Evolutionary conservation across 2,888 invertebrate species (phyloP), one percentile per base, ranked within the genome.

Genomic region (Drosophila picticornis): DNA sequence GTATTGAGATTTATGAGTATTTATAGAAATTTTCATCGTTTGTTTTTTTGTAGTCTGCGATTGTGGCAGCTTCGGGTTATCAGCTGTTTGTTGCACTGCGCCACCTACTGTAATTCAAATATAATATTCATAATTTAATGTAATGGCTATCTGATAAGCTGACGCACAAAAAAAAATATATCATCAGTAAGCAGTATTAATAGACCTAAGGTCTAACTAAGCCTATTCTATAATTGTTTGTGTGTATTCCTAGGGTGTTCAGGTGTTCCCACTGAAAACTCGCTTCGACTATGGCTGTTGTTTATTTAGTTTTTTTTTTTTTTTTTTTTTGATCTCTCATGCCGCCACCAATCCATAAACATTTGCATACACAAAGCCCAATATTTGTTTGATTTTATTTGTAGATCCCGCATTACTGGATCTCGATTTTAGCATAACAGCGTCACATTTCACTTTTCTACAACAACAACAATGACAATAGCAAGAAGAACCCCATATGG

Each of bases 381-480:
- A 62, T 52, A 71, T 80, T 88, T 84, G 77, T 84, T 56, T 55
- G 46, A 27, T 57, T 69, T 65, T 52, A 27, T 53, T 59, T 57
- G 60, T 65, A 40, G 64, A 60, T 25, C 51, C 60, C 66, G 60
- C 57, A 72, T 76, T 55, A 52, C 48, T 66, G 53, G 58, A 29
- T 53, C 31, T 64, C 57, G 22, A 36, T 80, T 84, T 89, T 84
- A 85, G 80, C 90, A 89, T 84, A 80, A 68, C 50, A 63, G 58
- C 84, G 84, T 90, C 81, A 85, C 90, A 84, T 85, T 85, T 85
- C 83, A 84, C 88, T 85, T 89, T 87, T 82, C 61, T 67, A 43
- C 25, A 72, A 62, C 9, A 50, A 53, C 61, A 57, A 55, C 32
- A 63, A 38, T 55, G 64, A 25, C 25, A 67, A 59, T 50, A 51